Evolutionary conservation across 2,797 vertebrate genomes (phyloP), one percentile per base, ranked within the genome.

Genomic region (Borostomias antarcticus): DNA sequence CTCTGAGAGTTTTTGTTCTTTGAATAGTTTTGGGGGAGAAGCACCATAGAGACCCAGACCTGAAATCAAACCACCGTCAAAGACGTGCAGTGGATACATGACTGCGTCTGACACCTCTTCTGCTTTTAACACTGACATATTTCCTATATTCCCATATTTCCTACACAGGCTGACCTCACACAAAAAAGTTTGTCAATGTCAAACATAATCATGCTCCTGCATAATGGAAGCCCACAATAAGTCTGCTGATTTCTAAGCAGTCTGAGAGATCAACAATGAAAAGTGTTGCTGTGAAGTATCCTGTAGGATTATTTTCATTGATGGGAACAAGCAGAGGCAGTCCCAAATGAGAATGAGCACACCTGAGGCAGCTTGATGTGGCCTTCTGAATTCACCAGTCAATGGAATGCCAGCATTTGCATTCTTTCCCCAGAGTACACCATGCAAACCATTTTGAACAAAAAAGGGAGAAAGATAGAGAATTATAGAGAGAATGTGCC

Each of bases 321-420:
- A 68, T 59, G 65, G 59, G 23, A 66, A 63, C 6, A 21, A 68
- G 58, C 45, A 54, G 26, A 60, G 47, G 11, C 30, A 26, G n/a
- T 72, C 72, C 66, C 70, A 56, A 50, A 63, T 33, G 72, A 68
- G 58, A 66, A 60, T 30, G 23, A 7, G 32, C 48, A 66, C 60
- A 75, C 78, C 71, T 77, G 77, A 21, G 62, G 51, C 45, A 58
- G 69, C 57, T 78, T 74, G 73, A 77, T 85, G 80, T 83, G 77
- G 75, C 58, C 71, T 60, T 74, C 60, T 77, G 79, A 74, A 84
- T 78, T 8, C 32, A 70, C 67, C 65, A 82, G 75, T 74, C 85
- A 72, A 66, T 80, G 72, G 79, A 85, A 70, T 72, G 73, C 45
- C 23, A 67, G 58, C 68, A 84, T 88, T 85, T 82, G 79, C 80